Evolutionary conservation across 2,888 invertebrate genomes (phyloP), one percentile per base, ranked within the genome.

Genomic region (Drosophila barbarae): DNA sequence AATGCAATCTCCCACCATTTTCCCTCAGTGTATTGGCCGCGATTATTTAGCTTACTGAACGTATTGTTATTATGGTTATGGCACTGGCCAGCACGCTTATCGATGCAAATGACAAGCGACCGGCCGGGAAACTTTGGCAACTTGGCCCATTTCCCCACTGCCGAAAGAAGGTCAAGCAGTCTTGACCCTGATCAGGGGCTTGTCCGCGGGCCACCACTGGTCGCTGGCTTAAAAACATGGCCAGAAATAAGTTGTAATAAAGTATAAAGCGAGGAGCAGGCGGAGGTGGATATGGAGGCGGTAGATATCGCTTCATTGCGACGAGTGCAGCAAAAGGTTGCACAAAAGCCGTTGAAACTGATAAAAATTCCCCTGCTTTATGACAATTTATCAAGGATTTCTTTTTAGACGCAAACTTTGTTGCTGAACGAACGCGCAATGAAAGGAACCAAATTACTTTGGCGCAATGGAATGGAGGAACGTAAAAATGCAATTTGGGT

Each of bases 101-200:
- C 63, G 64, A 55, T 68, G 60, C 64, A 73, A 80, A 77, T 69
- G 71, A 71, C 49, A 60, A 57, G 69, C 56, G 51, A 51, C 50
- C 56, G 53, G 54, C 53, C 58, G 76, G 56, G 66, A 36, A 56
- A 32, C 64, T 63, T 63, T 34, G 34, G 15, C 21, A 58, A 49
- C 47, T 58, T 49, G 38, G 26, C 34, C 39, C 36, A 23, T 46
- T 46, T 46, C 41, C 46, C 46, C 36, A 15, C n/a, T 57, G 34
- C 18, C 36, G 7, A 10, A 34, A 38, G 23, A 46, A 57, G 38
- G 59, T 60, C 44, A 50, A 18, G 46, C 18, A 18, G 30, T 21
- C 36, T 51, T 61, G 60, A 63, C 32, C 36, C 42, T 36, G 26
- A 47, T 44, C 63, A 26, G 6, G 63, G 15, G n/a, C 15, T 36